phyloP scores from a whole-genome alignment of 2,113 vertebrate species.

The Bagarius yarrelli region DNA sequence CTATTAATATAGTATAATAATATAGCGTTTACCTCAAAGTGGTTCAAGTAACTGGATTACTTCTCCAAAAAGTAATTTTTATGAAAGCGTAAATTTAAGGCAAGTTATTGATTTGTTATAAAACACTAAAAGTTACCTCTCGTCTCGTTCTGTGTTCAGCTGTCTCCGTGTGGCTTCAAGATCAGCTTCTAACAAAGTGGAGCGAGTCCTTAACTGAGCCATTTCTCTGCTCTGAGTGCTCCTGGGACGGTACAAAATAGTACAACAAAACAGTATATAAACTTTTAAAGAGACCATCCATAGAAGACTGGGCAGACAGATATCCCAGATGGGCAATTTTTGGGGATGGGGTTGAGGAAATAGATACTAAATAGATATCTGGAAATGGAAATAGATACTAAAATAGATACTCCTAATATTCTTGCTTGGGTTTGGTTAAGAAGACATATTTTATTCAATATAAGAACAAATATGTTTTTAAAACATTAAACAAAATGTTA shows the following conservation, averaged over 20 bases:
- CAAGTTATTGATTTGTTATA: not conserved
- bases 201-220: slow-evolving; percentile 72
- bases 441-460: too few species aligned
- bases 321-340: too few species aligned
- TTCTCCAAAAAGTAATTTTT: not conserved
- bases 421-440: too few species aligned
- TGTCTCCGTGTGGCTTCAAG: slow-evolving; percentile 76
- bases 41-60: not conserved
- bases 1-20: not conserved
- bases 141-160: slow-evolving; percentile 73
- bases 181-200: slow-evolving; percentile 71
- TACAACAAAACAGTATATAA: slow-evolving; percentile 20
- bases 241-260: slow-evolving; percentile 30
- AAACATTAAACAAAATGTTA: too few species aligned
- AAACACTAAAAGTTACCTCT: slow-evolving; percentile 65
- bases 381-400: too few species aligned
- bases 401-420: too few species aligned
- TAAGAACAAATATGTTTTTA: too few species aligned
- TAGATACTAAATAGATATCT: too few species aligned
- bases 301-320: too few species aligned
- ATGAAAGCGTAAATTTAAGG: not conserved
- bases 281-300: not conserved
- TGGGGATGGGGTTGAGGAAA: too few species aligned
- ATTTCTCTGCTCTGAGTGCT: slow-evolving; percentile 63
- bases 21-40: not conserved